Percentiles rank a stretch among this genome's conserved stretches.
Conservation (phyloP, 2,888 invertebrate genomes). For the Eupithecia vulgata region DNA sequence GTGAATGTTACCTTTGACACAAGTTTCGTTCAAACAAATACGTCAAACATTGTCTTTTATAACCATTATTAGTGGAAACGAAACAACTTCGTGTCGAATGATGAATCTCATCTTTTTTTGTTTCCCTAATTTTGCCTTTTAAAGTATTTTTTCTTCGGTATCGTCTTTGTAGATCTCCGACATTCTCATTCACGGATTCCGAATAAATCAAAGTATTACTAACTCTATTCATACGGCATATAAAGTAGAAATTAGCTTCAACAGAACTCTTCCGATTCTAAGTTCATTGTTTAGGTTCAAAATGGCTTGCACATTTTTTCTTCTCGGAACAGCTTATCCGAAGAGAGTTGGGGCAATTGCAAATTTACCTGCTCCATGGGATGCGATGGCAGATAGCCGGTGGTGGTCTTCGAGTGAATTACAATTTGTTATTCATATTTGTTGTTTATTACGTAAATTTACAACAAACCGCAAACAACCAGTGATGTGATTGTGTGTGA, state of each 20-base stretch:
- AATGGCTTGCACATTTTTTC: conserved; percentile 55
- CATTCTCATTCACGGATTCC: conserved; percentile 46
- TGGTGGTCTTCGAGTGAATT: conserved; percentile 47
- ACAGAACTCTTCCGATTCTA: conserved; percentile 37
- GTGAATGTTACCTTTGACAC: conserved; percentile 20
- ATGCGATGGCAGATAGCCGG: conserved; percentile 56
- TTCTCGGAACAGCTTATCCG: conserved; percentile 50
- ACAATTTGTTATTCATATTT: conserved; percentile 49
- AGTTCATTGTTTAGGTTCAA: conserved; percentile 52
- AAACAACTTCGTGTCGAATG: conserved; percentile 37
- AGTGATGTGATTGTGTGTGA: conserved; percentile 22
- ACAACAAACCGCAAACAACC: background rate
- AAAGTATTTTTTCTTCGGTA: conserved; percentile 49
- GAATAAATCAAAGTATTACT: conserved; percentile 50
- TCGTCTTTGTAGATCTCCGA: conserved; percentile 63
- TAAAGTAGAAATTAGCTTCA: conserved; percentile 53
- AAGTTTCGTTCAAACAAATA: conserved; percentile 3
- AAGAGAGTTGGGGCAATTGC: conserved; percentile 63
- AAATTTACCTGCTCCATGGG: conserved; percentile 70
- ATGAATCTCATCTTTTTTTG: conserved; percentile 47
- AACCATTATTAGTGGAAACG: conserved; percentile 28
- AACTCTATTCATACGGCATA: conserved; percentile 51
- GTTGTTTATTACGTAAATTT: conserved; percentile 32
- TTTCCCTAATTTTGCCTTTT: conserved; percentile 50
- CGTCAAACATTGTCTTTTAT: conserved; percentile 14